Percentiles rank a stretch among this genome's conserved stretches.
Evolutionary conservation across 64 coral and sea anemone species (phyloP).

Genomic region (Montipora cactus): DNA sequence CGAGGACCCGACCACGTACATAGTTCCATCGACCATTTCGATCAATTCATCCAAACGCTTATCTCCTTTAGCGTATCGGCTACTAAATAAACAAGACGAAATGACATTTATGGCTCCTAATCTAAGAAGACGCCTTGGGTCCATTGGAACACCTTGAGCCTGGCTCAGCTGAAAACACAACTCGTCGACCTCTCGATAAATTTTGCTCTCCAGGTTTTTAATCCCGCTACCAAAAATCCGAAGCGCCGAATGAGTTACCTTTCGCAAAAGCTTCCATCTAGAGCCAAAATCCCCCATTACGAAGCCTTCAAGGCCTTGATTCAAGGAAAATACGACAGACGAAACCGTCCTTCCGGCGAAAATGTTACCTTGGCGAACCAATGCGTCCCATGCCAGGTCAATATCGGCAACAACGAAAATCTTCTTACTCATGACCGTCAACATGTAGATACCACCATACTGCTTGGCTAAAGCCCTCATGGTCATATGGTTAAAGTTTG

Average conservation of each 20-base stretch:
- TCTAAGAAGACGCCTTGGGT: slow-evolving; percentile 1
- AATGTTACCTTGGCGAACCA: slow-evolving; percentile 60
- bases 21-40: slow-evolving; percentile 8
- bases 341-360: not conserved
- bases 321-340: slow-evolving; percentile 24
- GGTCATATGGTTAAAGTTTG: slow-evolving; percentile 9
- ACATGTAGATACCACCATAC: slow-evolving; percentile 65
- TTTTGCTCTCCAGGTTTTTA: slow-evolving; percentile 33
- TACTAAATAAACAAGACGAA: slow-evolving; percentile 57
- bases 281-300: slow-evolving; percentile 67
- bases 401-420: slow-evolving; percentile 62
- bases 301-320: slow-evolving; percentile 5
- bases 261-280: slow-evolving; percentile 74
- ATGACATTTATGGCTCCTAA: slow-evolving; percentile 44
- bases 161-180: not conserved
- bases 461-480: slow-evolving; percentile 41
- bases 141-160: not conserved
- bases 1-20: slow-evolving; percentile 8
- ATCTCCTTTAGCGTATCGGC: slow-evolving; percentile 44
- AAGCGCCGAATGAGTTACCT: slow-evolving; percentile 66
- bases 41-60: slow-evolving; percentile 49
- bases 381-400: slow-evolving; percentile 57
- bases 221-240: slow-evolving; percentile 47
- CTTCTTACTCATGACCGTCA: slow-evolving; percentile 55
- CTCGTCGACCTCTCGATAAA: slow-evolving; percentile 27